Evolutionary conservation across 2,113 vertebrate species (phyloP).

Genomic region (Buteo buteo): DNA sequence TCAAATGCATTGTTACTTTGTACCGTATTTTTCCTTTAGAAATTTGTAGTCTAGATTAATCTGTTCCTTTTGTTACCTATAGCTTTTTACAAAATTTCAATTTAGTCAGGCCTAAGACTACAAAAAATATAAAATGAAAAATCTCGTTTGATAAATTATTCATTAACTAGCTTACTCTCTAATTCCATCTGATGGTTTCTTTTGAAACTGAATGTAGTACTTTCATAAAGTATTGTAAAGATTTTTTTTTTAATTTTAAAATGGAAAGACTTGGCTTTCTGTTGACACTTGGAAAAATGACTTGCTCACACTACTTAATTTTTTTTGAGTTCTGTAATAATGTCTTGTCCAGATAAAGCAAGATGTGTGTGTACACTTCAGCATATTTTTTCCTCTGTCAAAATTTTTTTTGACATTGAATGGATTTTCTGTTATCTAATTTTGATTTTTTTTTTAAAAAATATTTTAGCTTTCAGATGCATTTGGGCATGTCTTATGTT

Average conservation of each 20-base stretch:
- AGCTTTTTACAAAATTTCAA: not conserved
- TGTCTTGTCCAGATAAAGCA: not conserved
- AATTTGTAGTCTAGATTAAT: not conserved
- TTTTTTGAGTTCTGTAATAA: not conserved
- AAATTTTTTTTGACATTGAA: not conserved
- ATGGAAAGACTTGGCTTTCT: not conserved
- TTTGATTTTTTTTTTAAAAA: not conserved
- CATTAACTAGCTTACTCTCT: not conserved
- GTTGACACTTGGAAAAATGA: not conserved
- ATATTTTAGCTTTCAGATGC: not conserved
- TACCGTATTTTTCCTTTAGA: not conserved
- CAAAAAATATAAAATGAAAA: not conserved
- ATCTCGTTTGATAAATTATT: not conserved
- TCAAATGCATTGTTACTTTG: not conserved
- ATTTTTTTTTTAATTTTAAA: not conserved
- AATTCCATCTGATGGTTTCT: not conserved
- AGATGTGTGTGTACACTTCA: not conserved
- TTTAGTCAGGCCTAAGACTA: not conserved
- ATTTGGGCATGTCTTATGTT: not conserved
- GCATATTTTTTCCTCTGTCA: not conserved
- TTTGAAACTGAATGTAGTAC: not conserved
- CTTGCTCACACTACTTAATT: not conserved
- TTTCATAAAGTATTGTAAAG: not conserved
- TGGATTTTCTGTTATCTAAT: not conserved
- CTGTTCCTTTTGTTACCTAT: not conserved